Base-by-base conservation (phyloP, 2,888 invertebrate genomes). In the Agrilus mali region DNA sequence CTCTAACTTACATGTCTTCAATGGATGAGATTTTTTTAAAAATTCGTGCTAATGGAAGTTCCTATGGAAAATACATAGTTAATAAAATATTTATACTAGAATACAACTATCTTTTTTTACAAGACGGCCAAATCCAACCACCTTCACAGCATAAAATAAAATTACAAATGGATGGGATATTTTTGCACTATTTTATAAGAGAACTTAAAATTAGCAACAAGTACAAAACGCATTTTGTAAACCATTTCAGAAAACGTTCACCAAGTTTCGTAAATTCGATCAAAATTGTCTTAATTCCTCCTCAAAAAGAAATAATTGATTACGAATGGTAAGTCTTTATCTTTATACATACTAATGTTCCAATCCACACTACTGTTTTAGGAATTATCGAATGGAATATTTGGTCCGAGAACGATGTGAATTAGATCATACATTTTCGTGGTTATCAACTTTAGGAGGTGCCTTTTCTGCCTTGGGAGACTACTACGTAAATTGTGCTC, bases 381-480 rank as follows among this genome's bases (percentile, higher is more conserved):
- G 77, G 75, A 74, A 73, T 54, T 58, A 69, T 33, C 68, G 68
- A 54, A 57, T 76, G 33, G 63, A 63, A 13, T 50, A 57, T 37
- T 64, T 76, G 55, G 61, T 72, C 4, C 60, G 79, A 71, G 82
- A 80, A 50, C 73, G 75, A 53, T 72, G 81, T 49, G 88, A 90
- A 66, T 68, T 87, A 53, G 89, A 90, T 53, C 77, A 85, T 67
- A 76, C 87, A 22, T 79, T 95, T 73, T 92, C 93, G 14, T 94
- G 94, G 92, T 67, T 97, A 17, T 96, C 95, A 15, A 96, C 97
- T 1, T 73, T 97, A 13, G 97, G 96, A 3, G 96, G 96, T 38
- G 96, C 93, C 2, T 96, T 88, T 66, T 96, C 96, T 2, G 88
- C 95, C 1, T 71, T 97, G 42, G 97, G 96, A 2, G 95, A 96